Evolutionary conservation across 1,140 invertebrate genomes (phyloP), one percentile per base, ranked within the genome.

Genomic region (Philotrypesis tridentata): DNA sequence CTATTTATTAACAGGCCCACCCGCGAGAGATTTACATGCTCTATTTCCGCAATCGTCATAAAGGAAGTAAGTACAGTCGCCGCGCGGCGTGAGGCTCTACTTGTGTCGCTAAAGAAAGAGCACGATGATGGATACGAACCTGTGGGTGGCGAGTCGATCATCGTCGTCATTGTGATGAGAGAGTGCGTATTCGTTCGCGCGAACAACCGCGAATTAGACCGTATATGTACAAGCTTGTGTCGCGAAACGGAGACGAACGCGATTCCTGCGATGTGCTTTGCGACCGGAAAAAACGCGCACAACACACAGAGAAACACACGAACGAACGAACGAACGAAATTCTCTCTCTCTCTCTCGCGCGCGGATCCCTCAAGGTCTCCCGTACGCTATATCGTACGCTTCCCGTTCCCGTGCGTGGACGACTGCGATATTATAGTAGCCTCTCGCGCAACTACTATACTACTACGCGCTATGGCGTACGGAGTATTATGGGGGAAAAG

Each of bases 381-480:
- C 65, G 65, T 82, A 82, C 80, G 72, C 72, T 82, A 75, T 75
- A 75, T 60, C 48, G 72, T 75, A 75, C 73, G 73, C 73, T 25
- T 61, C 60, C n/a, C 73, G 29, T 73, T 73, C 71, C 31, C 27
- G 37, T 71, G 37, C 31, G 43, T 73, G 33, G 9, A 73, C 25
- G 9, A 73, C 25, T 73, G 14, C 4, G n/a, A 25, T 33, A 75
- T 61, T 31, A 1, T 61, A 61, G 25, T 61, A 74, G 27, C 27
- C 27, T 48, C 17, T 73, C 27, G 40, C 40, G 40, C 40, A 14
- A 43, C 40, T 43, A 43, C 40, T 43, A 43, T 37, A 37, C 33
- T 37, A 37, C 33, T n/a, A 37, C 33, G 33, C 17, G 31, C 5
- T 71, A 37, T 23, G 70, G 5, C 1, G 27, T 23, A 6, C 9